phyloP scores from a whole-genome alignment of 2,888 invertebrate genomes.

The Steromphala cineraria region DNA sequence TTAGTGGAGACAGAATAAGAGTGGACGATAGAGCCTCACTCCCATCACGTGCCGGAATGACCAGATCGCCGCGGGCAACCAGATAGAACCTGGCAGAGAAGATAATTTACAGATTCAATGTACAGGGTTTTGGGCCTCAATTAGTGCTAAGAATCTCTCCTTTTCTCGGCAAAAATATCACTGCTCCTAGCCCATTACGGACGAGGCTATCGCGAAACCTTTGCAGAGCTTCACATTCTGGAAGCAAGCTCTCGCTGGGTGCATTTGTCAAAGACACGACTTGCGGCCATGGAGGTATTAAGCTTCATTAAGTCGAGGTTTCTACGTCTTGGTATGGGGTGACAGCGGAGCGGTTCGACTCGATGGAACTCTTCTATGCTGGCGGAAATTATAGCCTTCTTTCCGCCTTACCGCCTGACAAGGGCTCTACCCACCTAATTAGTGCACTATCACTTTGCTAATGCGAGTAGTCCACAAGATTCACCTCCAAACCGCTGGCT shows the following conservation, averaged over 20 bases:
- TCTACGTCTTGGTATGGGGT: slow-evolving; percentile 11
- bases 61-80: not conserved
- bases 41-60: not conserved
- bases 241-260: not conserved
- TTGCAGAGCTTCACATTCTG: not conserved
- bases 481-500: not conserved
- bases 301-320: slow-evolving; percentile 19
- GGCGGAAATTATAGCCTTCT: slow-evolving; percentile 14
- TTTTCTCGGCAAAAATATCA: slow-evolving; percentile 11
- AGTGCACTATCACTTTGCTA: not conserved
- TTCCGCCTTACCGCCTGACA: not conserved
- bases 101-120: slow-evolving; percentile 19
- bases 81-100: not conserved
- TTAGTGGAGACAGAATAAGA: slow-evolving; percentile 8
- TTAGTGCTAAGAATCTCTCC: slow-evolving; percentile 16
- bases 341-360: not conserved
- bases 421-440: slow-evolving; percentile 9
- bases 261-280: slow-evolving; percentile 10
- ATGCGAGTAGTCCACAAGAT: not conserved
- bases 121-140: slow-evolving; percentile 10
- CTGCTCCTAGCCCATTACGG: not conserved
- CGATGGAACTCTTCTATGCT: not conserved
- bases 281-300: slow-evolving; percentile 12
- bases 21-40: not conserved
- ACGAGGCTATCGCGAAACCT: not conserved